Conservation (phyloP, 2,888 invertebrate genomes). For the Brassicogethes aeneus region DNA sequence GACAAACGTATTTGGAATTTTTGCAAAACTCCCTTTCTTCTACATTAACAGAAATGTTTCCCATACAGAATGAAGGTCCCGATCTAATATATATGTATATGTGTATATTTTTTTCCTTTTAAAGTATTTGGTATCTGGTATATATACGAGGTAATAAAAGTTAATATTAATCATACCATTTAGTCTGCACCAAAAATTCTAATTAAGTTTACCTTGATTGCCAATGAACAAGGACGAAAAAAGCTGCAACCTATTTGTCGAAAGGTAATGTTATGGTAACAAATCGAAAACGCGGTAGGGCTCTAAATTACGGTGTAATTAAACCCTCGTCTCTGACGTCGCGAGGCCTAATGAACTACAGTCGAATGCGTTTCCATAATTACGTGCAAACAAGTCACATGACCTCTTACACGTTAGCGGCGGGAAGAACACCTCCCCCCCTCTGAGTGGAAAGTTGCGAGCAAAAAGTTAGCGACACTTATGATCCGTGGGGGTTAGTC, state of each 20-base stretch:
- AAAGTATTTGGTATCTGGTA: too few relatives aligned
- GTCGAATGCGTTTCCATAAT: constrained; percentile 35
- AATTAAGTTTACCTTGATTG: too few relatives aligned
- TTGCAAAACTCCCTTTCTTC: too few relatives aligned
- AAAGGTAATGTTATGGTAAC: constrained; percentile 17
- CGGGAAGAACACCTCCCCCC: constrained; percentile 14
- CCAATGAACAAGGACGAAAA: too few relatives aligned
- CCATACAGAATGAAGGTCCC: too few relatives aligned
- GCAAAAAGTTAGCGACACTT: constrained; percentile 21
- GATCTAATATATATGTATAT: too few relatives aligned
- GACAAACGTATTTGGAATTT: too few relatives aligned
- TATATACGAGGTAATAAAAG: too few relatives aligned
- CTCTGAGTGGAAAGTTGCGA: constrained; percentile 22
- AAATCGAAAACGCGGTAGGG: constrained; percentile 30
- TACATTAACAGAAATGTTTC: too few relatives aligned
- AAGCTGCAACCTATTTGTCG: background rate
- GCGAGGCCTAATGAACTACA: constrained; percentile 29
- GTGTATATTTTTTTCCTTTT: too few relatives aligned
- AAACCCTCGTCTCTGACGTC: constrained; percentile 27
- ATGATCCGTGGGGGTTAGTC: constrained; percentile 13
- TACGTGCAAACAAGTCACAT: constrained; percentile 36
- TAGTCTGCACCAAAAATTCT: too few relatives aligned
- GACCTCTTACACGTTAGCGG: constrained; percentile 22
- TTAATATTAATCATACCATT: too few relatives aligned
- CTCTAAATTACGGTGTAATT: constrained; percentile 35